Base-by-base conservation (phyloP, 2,888 invertebrate species). In the Scaptomyza caliginosa region DNA sequence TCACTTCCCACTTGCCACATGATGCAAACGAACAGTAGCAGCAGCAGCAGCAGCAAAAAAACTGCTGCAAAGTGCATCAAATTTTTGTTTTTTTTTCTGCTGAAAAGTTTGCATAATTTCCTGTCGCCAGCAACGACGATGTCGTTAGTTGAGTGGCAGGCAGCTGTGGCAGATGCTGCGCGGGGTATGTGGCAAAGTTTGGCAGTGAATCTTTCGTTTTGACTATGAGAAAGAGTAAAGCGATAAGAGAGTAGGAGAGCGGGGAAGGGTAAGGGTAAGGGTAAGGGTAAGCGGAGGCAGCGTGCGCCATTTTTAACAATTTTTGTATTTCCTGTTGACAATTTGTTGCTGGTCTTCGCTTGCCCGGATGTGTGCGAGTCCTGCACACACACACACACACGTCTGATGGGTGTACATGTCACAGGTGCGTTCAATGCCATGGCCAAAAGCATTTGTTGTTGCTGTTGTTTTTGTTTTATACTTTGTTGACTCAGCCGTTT, bases 21-120 rank as follows among this genome's bases (percentile, higher is more conserved):
- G 42, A 55, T 48, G 36, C n/a, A n/a, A 54, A 54, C 69, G 50
- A 62, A 69, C 59, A 51, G 24, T 36, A 34, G 42, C 56, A 63
- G 24, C 56, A 60, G 46, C 43, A 57, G 28, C 11, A 39, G 45
- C 58, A 62, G 21, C 58, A 59, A 52, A 43, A 57, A 16, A 16
- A 6, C 64, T 48, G 59, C 60, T 26, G 7, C 62, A 65, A 79
- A 74, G 62, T 74, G 73, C 73, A 84, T 66, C 68, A 64, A 76
- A 59, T 58, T 43, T 55, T 34, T 19, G 0, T 32, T 49, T 68
- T 77, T 73, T 50, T 34, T 70, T 52, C 42, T 76, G 67, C 74
- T 70, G 82, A 80, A 84, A 90, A 89, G 90, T 90, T 90, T 90
- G 89, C 90, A 90, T 90, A 90, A 90, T 90, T 90, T 90, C 90